Evolutionary conservation across 2,113 vertebrate genomes (phyloP), one percentile per base, ranked within the genome.

Genomic region (Barnardius zonarius): DNA sequence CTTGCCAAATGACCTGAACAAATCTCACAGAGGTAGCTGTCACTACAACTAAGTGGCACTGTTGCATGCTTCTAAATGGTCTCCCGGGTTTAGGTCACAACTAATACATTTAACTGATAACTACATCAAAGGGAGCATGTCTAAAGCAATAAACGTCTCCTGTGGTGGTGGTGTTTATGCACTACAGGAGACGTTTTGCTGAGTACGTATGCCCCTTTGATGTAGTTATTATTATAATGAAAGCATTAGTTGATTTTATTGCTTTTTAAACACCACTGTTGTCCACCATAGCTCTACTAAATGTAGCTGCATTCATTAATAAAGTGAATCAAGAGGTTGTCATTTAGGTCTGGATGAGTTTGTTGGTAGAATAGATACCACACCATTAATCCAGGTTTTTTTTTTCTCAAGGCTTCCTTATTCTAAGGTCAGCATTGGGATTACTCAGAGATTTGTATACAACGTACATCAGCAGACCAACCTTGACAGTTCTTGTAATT

Each of bases 81-180:
- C 57, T 83, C 63, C 44, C 27, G 14, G 57, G 33, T 59, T 59
- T 59, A 59, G n/a, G 57, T 59, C 33, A 59, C 57, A 59, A 24
- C 33, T 59, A 59, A 59, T 59, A n/a, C 55, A 59, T n/a, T n/a
- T 59, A 59, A 16, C 41, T 23, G 39, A 39, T 0, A 31, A 97
- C 95, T 96, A 96, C 96, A 97, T 98, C 97, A 98, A 97, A 98
- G 95, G 69, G 28, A 97, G 94, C 83, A 61, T 84, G 90, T 95
- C 96, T 75, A 87, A 96, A 96, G 96, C 90, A 96, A 97, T 97
- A 97, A 97, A 96, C 94, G 93, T 84, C 96, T 97, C 96, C 95
- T 82, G 86, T 95, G 92, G 95, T 97, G 87, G 78, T 44, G 95
- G 74, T 97, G 87, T 89, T 96, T 95, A 84, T 84, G 83, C 93